These are phyloP conservation scores for Bombus huntii DNA, from an alignment of 1,140 invertebrate genomes.

Conservation along the genomic window DNA sequence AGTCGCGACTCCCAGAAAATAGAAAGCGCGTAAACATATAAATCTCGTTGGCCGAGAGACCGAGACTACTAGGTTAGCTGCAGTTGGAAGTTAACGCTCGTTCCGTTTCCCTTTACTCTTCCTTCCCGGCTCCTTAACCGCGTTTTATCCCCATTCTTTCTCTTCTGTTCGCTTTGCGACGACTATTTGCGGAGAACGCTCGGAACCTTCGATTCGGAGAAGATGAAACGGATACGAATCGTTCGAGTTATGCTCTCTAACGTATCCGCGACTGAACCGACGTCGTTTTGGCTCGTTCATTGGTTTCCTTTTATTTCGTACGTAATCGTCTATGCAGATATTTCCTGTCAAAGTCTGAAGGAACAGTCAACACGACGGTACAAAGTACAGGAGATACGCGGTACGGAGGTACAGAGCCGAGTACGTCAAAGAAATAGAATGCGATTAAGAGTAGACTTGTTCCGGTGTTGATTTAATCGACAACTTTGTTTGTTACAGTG, in stretches of 20 bases:
- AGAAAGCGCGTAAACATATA: conserved; percentile 82
- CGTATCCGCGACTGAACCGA: not conserved
- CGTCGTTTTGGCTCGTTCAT: not conserved
- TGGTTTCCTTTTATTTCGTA: too few species aligned
- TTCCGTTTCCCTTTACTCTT: conserved; percentile 60
- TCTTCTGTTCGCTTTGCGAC: not conserved
- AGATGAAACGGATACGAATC: too few species aligned
- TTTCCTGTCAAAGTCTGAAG: not conserved
- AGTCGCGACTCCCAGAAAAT: conserved; percentile 72
- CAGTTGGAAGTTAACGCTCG: conserved; percentile 74
- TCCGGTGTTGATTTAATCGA: conserved; percentile 11
- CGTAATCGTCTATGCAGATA: not conserved
- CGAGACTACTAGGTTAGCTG: conserved; percentile 62
- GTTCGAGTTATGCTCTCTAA: too few species aligned
- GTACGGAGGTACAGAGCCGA: too few species aligned
- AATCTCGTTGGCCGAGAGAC: conserved; percentile 72
- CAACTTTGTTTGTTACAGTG: not conserved
- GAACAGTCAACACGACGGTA: too few species aligned
- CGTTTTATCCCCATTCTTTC: not conserved
- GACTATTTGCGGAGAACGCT: not conserved
- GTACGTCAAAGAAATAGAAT: not conserved
- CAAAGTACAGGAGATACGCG: too few species aligned
- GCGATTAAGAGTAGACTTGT: not conserved
- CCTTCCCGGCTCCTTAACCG: conserved; percentile 42
- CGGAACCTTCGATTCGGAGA: not conserved